Conservation (phyloP, 2,888 invertebrate genomes). For the Incurvaria masculella region DNA sequence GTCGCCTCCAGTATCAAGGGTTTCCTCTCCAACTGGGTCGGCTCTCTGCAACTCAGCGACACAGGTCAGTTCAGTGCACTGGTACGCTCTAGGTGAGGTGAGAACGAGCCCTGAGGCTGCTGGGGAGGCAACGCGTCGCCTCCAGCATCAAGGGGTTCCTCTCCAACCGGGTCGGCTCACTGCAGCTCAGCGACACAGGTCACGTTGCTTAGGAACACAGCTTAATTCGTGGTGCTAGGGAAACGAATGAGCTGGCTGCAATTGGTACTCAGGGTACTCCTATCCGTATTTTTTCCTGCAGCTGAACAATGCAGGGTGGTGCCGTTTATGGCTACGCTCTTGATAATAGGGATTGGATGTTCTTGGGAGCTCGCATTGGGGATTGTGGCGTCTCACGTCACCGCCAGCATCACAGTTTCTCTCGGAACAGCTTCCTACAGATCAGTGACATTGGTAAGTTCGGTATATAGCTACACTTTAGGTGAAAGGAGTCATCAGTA, state of each 20-base stretch:
- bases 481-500: too few relatives aligned
- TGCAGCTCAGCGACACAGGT: conserved; percentile 73
- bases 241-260: too few relatives aligned
- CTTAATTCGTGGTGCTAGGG: too few relatives aligned
- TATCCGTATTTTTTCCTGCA: too few relatives aligned
- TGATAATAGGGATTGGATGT: too few relatives aligned
- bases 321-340: too few relatives aligned
- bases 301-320: too few relatives aligned
- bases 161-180: conserved; percentile 63
- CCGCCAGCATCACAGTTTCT: conserved; percentile 60
- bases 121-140: conserved; percentile 67
- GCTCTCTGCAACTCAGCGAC: conserved; percentile 65
- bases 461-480: too few relatives aligned
- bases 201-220: too few relatives aligned
- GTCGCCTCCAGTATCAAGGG: conserved; percentile 73
- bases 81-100: neutral
- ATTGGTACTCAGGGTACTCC: too few relatives aligned
- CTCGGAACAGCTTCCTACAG: conserved; percentile 53
- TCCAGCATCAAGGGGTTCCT: conserved; percentile 72
- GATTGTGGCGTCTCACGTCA: conserved; percentile 49
- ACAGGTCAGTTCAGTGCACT: conserved; percentile 59
- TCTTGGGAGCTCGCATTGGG: too few relatives aligned
- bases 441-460: conserved; percentile 59
- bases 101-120: too few relatives aligned
- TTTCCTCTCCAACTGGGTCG: conserved; percentile 65